A percentile compares a stretch with the other conserved stretches of the same genome.
Evolutionary conservation across 2,888 invertebrate species (phyloP).

Genomic region (Lamellibrachia satsuma): DNA sequence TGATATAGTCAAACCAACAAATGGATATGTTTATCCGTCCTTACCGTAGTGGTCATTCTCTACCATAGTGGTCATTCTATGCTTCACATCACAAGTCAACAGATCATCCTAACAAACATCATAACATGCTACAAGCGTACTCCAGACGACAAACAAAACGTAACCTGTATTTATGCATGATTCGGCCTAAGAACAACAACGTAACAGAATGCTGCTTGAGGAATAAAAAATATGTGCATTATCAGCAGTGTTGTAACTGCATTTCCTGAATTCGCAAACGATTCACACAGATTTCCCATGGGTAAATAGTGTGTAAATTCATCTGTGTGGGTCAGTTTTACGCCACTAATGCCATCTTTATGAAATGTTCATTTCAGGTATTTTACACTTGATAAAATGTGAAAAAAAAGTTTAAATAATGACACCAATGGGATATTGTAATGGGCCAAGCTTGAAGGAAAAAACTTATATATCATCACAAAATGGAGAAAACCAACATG

Average conservation of each 20-base stretch:
- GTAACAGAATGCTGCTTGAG: not conserved
- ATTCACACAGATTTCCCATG: not conserved
- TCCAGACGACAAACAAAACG: not conserved
- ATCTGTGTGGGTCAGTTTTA: not conserved
- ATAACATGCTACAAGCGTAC: not conserved
- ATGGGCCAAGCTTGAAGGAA: no score
- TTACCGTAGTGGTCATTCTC: not conserved
- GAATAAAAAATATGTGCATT: not conserved
- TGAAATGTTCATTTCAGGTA: not conserved
- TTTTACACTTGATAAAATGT: not conserved
- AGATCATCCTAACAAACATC: not conserved
- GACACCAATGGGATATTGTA: no score
- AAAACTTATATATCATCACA: no score
- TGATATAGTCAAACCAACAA: not conserved
- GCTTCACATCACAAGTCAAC: not conserved
- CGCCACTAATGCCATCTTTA: not conserved
- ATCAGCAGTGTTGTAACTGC: not conserved
- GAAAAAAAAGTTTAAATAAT: no score
- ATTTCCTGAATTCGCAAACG: not conserved
- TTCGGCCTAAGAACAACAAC: not conserved
- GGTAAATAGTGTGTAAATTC: not conserved
- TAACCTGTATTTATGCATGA: conserved; percentile 17
- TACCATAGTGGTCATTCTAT: not conserved
- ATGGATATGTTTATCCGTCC: not conserved
- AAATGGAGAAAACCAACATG: not conserved